phyloP scores from a whole-genome alignment of 2,888 invertebrate genomes.

The Drosophila austrosaltans region DNA sequence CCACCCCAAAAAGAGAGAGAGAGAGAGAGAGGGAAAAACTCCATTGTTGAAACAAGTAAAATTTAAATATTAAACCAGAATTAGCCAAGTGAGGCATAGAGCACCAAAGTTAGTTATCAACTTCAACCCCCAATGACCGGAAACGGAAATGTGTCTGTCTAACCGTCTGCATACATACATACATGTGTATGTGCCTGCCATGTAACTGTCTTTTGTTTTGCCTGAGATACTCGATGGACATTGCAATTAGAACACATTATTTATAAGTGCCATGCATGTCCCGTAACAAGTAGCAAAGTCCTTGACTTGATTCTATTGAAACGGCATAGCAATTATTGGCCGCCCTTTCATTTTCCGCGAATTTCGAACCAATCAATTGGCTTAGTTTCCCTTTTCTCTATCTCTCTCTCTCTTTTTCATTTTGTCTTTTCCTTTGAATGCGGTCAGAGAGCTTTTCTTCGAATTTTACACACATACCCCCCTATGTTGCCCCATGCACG shows the following conservation, averaged over 20 bases:
- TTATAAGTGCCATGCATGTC: constrained; percentile 4
- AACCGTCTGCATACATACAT: not conserved
- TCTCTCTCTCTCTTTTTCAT: constrained; percentile 8
- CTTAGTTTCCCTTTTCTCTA: constrained; percentile 39
- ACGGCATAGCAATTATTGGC: not conserved
- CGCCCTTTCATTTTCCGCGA: constrained; percentile 45
- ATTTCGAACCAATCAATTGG: constrained; percentile 61
- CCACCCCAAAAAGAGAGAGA: constrained; percentile 15
- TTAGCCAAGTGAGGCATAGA: constrained; percentile 70
- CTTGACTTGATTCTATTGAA: constrained; percentile 26
- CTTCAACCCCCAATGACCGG: constrained; percentile 51
- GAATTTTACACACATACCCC: constrained; percentile 36
- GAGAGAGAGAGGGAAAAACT: not conserved
- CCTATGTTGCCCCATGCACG: constrained; percentile 1
- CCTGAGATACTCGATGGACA: not conserved
- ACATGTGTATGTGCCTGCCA: not conserved
- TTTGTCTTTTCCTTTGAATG: constrained; percentile 41
- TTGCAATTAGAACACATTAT: not conserved
- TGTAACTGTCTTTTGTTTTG: constrained; percentile 10
- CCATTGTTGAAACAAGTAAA: constrained; percentile 50
- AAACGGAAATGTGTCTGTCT: constrained; percentile 60
- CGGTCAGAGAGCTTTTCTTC: constrained; percentile 51
- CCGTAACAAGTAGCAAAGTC: constrained; percentile 13
- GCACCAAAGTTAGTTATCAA: constrained; percentile 30
- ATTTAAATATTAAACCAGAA: constrained; percentile 74